These are phyloP conservation scores for Pseudomyrmex dendroicus DNA, from an alignment of 1,140 invertebrate species.

Conservation along the genomic window DNA sequence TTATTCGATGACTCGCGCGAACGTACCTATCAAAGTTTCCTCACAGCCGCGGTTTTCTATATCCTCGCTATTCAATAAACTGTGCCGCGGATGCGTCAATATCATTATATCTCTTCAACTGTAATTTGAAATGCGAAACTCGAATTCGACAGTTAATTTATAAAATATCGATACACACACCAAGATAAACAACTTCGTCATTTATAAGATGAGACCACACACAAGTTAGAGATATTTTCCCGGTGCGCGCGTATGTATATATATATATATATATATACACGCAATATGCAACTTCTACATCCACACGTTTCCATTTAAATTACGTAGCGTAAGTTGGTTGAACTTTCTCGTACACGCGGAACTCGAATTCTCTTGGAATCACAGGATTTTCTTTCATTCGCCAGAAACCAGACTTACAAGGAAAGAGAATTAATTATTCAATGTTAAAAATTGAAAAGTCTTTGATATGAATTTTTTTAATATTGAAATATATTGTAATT, in stretches of 20 bases:
- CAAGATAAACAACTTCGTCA: conserved; percentile 20
- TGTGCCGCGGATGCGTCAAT: conserved; percentile 30
- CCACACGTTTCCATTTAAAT: conserved; percentile 3
- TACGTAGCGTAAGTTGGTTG: neutral
- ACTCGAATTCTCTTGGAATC: neutral
- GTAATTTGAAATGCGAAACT: conserved; percentile 36
- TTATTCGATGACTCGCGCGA: conserved; percentile 41
- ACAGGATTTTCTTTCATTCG: neutral
- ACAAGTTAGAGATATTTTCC: conserved; percentile 26
- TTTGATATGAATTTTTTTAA: neutral
- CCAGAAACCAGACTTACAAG: neutral
- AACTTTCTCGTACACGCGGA: neutral
- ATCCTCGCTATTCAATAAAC: conserved; percentile 29
- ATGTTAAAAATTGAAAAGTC: neutral
- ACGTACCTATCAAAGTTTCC: neutral
- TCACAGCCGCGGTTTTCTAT: neutral
- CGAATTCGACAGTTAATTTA: conserved; percentile 53
- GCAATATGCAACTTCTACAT: conserved; percentile 1
- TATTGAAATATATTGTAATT: neutral
- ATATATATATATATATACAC: neutral
- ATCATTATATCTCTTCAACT: conserved; percentile 47
- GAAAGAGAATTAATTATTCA: neutral
- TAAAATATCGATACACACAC: conserved; percentile 29
- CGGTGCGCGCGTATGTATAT: too few relatives aligned
- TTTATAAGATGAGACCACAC: conserved; percentile 12